These are phyloP conservation scores for Micropoecilia bifurca DNA, from an alignment of 2,797 vertebrate genomes.

Conservation along the genomic window DNA sequence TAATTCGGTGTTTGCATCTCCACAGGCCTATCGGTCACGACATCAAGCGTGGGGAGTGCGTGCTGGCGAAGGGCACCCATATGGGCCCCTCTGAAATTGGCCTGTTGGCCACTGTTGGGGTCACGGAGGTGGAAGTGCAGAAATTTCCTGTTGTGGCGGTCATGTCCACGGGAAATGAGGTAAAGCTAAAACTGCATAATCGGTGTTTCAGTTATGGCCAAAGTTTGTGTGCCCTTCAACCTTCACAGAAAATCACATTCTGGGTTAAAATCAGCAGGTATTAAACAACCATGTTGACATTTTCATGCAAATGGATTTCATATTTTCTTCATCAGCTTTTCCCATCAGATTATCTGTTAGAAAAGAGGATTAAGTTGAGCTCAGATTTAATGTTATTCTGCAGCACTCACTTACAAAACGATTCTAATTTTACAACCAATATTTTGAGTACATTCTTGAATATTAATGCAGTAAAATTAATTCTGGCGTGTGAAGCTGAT, in stretches of 20 bases:
- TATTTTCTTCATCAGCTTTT: conserved; percentile 12
- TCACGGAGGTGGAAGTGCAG: conserved; percentile 98
- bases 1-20: conserved; percentile 15
- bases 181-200: conserved; percentile 52
- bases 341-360: conserved; percentile 22
- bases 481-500: background rate
- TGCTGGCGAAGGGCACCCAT: conserved; percentile 96
- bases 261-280: background rate
- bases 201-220: background rate
- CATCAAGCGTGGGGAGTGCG: conserved; percentile 98
- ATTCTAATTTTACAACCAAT: conserved; percentile 5
- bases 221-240: background rate
- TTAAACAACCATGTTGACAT: background rate
- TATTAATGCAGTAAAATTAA: background rate
- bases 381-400: conserved; percentile 21
- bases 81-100: conserved; percentile 99
- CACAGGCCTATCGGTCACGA: conserved; percentile 97
- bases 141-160: conserved; percentile 98
- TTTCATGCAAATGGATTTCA: background rate
- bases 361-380: conserved; percentile 24
- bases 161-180: conserved; percentile 99
- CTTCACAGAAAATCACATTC: conserved; percentile 1
- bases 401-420: background rate
- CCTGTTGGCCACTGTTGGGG: conserved; percentile 96
- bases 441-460: background rate